Evolutionary conservation across 2,113 vertebrate genomes (phyloP).

Genomic region (Nematolebias whitei): DNA sequence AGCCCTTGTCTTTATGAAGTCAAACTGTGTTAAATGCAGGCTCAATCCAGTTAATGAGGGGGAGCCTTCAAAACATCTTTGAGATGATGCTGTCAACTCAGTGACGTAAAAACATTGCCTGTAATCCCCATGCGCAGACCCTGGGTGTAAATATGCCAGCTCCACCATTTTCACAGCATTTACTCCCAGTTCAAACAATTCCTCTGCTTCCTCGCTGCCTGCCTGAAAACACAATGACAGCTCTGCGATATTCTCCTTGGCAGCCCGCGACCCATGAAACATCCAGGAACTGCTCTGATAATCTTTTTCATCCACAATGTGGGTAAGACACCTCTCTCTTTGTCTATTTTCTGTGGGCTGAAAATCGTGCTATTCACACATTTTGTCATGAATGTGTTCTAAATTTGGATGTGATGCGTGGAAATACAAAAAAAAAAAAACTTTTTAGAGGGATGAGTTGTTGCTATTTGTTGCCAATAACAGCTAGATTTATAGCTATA

Average conservation of each 20-base stretch:
- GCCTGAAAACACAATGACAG: slow-evolving; percentile 71
- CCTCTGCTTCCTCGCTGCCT: slow-evolving; percentile 36
- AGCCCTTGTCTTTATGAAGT: slow-evolving; percentile 69
- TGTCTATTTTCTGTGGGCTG: slow-evolving; percentile 57
- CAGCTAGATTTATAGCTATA: slow-evolving; percentile 3
- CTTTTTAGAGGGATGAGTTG: slow-evolving; percentile 18
- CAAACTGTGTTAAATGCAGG: slow-evolving; percentile 71
- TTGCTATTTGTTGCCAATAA: slow-evolving; percentile 8
- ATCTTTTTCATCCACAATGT: slow-evolving; percentile 66
- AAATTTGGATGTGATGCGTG: slow-evolving; percentile 41
- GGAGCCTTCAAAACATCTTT: slow-evolving; percentile 64
- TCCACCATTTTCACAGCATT: slow-evolving; percentile 74
- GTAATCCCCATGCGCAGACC: slow-evolving; percentile 70
- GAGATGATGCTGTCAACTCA: slow-evolving; percentile 75
- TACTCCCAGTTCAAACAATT: slow-evolving; percentile 78
- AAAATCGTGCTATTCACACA: slow-evolving; percentile 64
- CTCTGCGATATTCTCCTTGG: slow-evolving; percentile 67
- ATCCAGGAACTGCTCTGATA: slow-evolving; percentile 72
- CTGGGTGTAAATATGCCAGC: slow-evolving; percentile 78
- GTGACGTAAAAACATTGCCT: slow-evolving; percentile 72
- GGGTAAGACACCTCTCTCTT: slow-evolving; percentile 60
- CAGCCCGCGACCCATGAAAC: slow-evolving; percentile 68
- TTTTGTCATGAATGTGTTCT: slow-evolving; percentile 36
- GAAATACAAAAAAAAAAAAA: slow-evolving; percentile 33
- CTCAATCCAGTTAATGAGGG: slow-evolving; percentile 69